Percentiles rank a stretch among this genome's conserved stretches.
These are phyloP conservation scores for Propithecus deckenii DNA, from an alignment of 2,797 vertebrate species.

Conservation along the genomic window DNA sequence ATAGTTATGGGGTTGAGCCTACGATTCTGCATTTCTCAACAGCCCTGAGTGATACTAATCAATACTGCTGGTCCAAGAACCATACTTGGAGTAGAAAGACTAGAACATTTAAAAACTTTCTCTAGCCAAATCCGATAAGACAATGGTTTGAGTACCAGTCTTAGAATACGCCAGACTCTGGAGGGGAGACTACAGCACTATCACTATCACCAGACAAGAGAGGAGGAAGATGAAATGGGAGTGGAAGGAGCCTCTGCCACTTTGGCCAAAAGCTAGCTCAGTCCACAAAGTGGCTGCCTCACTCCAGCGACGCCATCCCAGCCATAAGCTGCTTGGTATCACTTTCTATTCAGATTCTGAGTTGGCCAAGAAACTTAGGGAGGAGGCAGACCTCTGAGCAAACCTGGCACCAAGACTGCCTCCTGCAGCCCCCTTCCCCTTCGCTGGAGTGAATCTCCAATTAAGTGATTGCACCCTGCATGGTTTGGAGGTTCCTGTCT, in stretches of 20 bases:
- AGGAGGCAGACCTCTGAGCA: neutral
- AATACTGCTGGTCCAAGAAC: rapidly evolving
- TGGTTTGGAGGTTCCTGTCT: neutral
- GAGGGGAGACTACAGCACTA: neutral
- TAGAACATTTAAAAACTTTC: neutral
- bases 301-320: neutral
- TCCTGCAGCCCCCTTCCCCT: neutral
- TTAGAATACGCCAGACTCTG: neutral
- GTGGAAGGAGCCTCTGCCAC: no score
- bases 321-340: neutral
- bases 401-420: neutral
- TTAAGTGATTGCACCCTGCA: rapidly evolving
- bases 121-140: neutral
- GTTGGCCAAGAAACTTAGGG: neutral
- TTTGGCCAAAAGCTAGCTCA: neutral
- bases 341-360: neutral
- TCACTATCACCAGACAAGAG: neutral
- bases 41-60: no score
- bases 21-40: neutral
- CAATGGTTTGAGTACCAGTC: neutral
- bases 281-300: neutral
- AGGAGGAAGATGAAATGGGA: neutral
- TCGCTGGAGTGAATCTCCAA: neutral
- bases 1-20: rapidly evolving
- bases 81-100: no score